Evolutionary conservation across 2,797 vertebrate species (phyloP), one percentile per base, ranked within the genome.

Genomic region (Babyrousa celebensis): DNA sequence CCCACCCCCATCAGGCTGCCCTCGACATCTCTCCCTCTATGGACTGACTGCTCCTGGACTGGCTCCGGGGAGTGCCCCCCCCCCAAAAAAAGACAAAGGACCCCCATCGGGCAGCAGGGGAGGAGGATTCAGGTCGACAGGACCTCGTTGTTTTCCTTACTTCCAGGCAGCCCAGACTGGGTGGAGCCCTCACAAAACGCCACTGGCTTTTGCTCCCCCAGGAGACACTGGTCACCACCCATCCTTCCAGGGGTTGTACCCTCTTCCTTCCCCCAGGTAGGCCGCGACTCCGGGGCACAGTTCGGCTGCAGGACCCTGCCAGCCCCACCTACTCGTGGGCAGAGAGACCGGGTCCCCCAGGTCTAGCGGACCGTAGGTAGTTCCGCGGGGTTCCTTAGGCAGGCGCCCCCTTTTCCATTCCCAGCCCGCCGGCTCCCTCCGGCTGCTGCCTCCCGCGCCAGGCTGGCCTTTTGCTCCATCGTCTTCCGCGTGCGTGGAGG

Each of bases 301-400:
- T 11, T 8, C 3, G 1, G 29, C 7, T 0, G 9, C 23, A 36
- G 40, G 4, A 18, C 25, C 52, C 32, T 20, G 5, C 4, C 0
- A 14, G 14, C 54, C 58, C 17, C 48, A 83, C 17, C 27, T 40
- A 1, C 68, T 63, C 16, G 5, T 1, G 3, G 5, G 29, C 21
- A 17, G 29, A n/a, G 56, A 77, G 68, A 27, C 58, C 2, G 5
- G 16, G 14, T 3, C 7, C 25, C 1, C 52, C 36, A 3, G 17
- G 58, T 29, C 36, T n/a, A n/a, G 40, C 1, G 10, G 43, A 5
- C 52, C 3, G 23, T 0, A 2, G 60, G 23, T 0, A 2, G 60
- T 15, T 52, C 20, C 29, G 3, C 1, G 8, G 20, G n/a, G 4
- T 75, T 48, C 54, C 58, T 27, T 9, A 27, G 14, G 52, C 8